Evolutionary conservation across 1,140 invertebrate species (phyloP), one percentile per base, ranked within the genome.

Genomic region (Drosophila subpulchrella): DNA sequence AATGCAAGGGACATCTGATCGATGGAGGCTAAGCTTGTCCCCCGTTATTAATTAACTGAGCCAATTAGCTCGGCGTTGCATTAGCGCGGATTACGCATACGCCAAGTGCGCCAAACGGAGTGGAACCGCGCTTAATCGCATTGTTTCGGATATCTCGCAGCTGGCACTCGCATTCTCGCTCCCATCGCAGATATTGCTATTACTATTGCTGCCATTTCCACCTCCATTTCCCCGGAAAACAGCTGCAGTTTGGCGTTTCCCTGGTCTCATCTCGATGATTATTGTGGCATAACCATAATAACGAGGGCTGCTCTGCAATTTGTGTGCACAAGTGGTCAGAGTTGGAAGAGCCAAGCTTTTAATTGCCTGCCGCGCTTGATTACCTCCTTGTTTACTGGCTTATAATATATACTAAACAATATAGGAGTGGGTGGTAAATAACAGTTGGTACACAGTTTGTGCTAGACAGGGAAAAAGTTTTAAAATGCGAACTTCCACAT

Each of bases 321-420:
- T 68, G 71, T 86, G 48, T 79, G 67, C 41, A 88, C 83, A 86
- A 78, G 56, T 86, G 83, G 54, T 62, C 60, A 62, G 60, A 53
- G 47, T 12, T 63, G 54, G 57, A 60, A 72, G 55, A 81, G 82
- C 51, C 74, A 70, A 74, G 79, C 75, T 58, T 88, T 80, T 88
- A 88, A 89, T 88, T 83, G 67, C 79, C 54, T 71, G 51, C 60
- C 62, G 74, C 74, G 50, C 71, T 83, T 89, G 72, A 79, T 83
- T 88, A 71, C 59, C 48, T 46, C 51, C 41, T 71, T 89, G 60
- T 80, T 83, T 78, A 59, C 76, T 63, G 41, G 48, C 57, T 65
- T 57, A 67, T 66, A 75, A 63, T 56, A 70, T 74, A 27, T 85
- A 70, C 62, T 74, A 5, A 80, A 47, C 82, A 55, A 72, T 48